Evolutionary conservation across 2,888 invertebrate genomes (phyloP).

Genomic region (Megaustenia siamemsis): DNA sequence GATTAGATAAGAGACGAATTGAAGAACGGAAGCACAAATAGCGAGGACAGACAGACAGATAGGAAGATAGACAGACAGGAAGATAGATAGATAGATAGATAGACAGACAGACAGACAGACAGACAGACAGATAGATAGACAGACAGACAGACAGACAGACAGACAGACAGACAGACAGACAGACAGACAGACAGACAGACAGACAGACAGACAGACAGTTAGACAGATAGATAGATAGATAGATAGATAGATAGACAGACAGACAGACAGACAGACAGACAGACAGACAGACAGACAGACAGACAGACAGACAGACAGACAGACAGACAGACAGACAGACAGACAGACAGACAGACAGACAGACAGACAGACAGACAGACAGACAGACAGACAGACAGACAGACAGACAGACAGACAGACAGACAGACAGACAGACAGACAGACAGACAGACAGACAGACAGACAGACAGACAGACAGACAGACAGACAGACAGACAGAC

Average conservation of each 20-base stretch:
- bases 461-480: conserved; percentile 9
- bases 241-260: no score
- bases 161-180: not conserved
- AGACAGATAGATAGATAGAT: no score
- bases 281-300: not conserved
- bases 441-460: conserved; percentile 9
- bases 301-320: not conserved
- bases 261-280: not conserved
- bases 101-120: not conserved
- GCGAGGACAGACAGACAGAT: no score
- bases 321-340: not conserved
- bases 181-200: no score
- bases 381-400: conserved; percentile 20
- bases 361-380: not conserved
- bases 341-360: not conserved
- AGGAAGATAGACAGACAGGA: not conserved
- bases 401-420: conserved; percentile 31
- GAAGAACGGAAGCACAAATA: no score
- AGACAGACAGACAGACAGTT: no score
- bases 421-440: conserved; percentile 28
- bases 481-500: not conserved
- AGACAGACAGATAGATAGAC: not conserved
- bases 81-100: no score
- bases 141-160: no score
- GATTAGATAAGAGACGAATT: no score